Conservation (phyloP, 2,113 vertebrate species). For the Leptobrachium ailaonicum region DNA sequence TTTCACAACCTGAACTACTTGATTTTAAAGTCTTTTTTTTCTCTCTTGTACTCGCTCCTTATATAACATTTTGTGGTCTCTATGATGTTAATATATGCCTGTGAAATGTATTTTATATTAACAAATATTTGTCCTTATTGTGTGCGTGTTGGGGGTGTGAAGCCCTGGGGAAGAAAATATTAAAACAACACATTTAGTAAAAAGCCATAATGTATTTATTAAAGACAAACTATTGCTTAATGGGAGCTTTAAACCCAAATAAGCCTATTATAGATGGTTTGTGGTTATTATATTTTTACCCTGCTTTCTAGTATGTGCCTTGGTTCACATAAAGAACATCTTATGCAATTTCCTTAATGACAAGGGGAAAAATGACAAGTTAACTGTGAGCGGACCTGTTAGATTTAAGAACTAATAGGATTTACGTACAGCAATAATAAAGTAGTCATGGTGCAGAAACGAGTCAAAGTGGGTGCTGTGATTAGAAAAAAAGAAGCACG, state of each 20-base stretch:
- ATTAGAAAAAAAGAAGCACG: not conserved
- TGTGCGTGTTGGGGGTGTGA: too few relatives aligned
- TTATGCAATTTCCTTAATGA: not conserved
- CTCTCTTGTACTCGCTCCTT: too few relatives aligned
- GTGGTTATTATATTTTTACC: not conserved
- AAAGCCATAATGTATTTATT: too few relatives aligned
- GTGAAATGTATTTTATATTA: too few relatives aligned
- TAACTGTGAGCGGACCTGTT: not conserved
- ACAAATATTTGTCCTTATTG: too few relatives aligned
- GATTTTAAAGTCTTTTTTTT: too few relatives aligned
- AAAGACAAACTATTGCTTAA: not conserved
- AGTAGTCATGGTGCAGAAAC: constrained; percentile 14
- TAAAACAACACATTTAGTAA: too few relatives aligned
- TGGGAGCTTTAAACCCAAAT: not conserved
- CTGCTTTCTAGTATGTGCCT: not conserved
- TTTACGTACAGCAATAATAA: not conserved
- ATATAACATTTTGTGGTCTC: too few relatives aligned
- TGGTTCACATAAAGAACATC: not conserved
- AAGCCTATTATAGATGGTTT: not conserved
- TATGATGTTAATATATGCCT: too few relatives aligned
- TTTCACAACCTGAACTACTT: too few relatives aligned
- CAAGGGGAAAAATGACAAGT: not conserved
- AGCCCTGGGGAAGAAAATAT: too few relatives aligned
- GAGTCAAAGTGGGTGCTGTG: not conserved
- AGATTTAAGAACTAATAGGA: not conserved